Evolutionary conservation across 2,113 vertebrate species (phyloP).

Genomic region (Struthidea cinerea): DNA sequence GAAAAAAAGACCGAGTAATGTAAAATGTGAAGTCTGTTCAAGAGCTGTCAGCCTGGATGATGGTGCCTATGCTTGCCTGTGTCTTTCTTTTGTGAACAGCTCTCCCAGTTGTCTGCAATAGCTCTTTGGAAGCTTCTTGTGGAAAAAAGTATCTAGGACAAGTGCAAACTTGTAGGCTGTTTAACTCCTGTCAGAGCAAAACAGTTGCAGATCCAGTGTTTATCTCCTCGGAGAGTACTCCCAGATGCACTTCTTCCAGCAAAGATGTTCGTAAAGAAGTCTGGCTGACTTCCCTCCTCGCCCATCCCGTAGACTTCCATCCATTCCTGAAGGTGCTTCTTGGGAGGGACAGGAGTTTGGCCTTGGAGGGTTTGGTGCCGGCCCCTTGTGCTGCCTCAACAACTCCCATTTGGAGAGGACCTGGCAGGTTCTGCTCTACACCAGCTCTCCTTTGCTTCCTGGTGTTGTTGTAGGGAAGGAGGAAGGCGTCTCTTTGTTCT

Average conservation of each 20-base stretch:
- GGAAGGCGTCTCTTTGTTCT: background rate
- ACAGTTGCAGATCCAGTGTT: background rate
- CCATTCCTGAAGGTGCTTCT: background rate
- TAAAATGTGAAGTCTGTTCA: background rate
- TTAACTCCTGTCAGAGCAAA: background rate
- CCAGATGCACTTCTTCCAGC: background rate
- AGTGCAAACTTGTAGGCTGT: slow-evolving; percentile 9
- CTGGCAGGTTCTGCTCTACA: background rate
- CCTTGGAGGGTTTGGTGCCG: background rate
- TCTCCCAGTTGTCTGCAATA: background rate
- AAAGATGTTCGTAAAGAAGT: background rate
- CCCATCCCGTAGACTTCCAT: background rate
- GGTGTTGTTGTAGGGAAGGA: background rate
- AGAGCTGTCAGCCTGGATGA: background rate
- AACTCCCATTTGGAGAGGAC: background rate
- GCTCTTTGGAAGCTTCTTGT: background rate
- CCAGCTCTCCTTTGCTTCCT: background rate
- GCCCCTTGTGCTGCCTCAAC: background rate
- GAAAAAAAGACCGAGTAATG: background rate
- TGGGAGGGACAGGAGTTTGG: background rate
- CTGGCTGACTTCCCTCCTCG: background rate
- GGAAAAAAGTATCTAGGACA: slow-evolving; percentile 6
- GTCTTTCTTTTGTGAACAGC: background rate
- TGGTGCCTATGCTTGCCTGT: background rate
- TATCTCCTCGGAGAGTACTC: background rate